A percentile compares a stretch with the other conserved stretches of the same genome.
Evolutionary conservation across 2,888 invertebrate genomes (phyloP).

Genomic region (Drosophila helvetica): DNA sequence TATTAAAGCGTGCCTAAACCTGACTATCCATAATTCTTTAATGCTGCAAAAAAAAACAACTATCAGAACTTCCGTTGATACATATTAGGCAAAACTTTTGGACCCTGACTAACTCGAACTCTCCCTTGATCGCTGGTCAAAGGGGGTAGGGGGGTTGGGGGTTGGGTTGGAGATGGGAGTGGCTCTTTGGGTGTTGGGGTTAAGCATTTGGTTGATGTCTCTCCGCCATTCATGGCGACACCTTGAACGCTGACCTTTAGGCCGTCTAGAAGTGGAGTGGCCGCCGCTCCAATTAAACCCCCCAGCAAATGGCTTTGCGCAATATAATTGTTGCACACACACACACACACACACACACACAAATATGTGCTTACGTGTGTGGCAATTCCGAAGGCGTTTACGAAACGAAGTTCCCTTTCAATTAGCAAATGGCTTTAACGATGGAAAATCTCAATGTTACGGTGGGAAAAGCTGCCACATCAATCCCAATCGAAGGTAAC

Average conservation of each 20-base stretch:
- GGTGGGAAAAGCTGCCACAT: neutral
- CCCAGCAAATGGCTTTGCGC: slow-evolving; percentile 42
- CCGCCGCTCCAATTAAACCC: slow-evolving; percentile 41
- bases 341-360: neutral
- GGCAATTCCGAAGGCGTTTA: slow-evolving; percentile 22
- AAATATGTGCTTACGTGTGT: neutral
- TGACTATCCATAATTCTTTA: slow-evolving; percentile 11
- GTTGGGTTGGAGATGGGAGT: neutral
- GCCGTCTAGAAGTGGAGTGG: slow-evolving; percentile 22
- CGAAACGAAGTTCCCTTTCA: slow-evolving; percentile 22
- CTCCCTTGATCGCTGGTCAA: slow-evolving; percentile 6
- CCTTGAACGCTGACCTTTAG: slow-evolving; percentile 48
- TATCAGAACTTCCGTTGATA: neutral
- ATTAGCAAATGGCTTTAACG: slow-evolving; percentile 8
- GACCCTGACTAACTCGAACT: neutral
- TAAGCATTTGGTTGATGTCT: neutral
- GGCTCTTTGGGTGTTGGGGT: slow-evolving; percentile 1
- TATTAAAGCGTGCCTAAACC: slow-evolving; percentile 1
- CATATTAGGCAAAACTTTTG: slow-evolving; percentile 6
- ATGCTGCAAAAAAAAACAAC: neutral
- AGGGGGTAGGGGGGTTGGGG: too few species aligned
- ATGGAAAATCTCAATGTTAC: neutral
- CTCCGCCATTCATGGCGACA: slow-evolving; percentile 18
- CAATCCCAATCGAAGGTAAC: too few species aligned
- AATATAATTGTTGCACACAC: slow-evolving; percentile 31